Conservation (phyloP, 2,113 vertebrate genomes). For the Climacteris rufus region DNA sequence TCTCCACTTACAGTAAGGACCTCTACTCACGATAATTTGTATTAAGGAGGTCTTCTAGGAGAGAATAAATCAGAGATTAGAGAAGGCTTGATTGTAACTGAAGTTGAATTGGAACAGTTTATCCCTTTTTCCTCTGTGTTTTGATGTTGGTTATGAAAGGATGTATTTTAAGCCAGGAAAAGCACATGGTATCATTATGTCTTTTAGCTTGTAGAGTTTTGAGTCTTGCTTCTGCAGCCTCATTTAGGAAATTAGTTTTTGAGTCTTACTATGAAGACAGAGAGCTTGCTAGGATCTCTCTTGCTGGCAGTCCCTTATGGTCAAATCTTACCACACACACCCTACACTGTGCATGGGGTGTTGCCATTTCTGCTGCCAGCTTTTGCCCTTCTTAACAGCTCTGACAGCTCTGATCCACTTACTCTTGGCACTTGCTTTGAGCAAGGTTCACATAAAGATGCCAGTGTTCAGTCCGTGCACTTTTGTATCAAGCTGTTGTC, state of each 20-base stretch:
- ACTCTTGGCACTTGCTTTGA: slow-evolving; percentile 49
- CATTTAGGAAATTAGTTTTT: not conserved
- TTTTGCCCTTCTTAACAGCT: not conserved
- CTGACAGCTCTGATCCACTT: not conserved
- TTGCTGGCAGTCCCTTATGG: not conserved
- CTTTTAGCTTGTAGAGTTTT: not conserved
- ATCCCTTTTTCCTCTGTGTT: not conserved
- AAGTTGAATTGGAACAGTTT: not conserved
- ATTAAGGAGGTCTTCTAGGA: not conserved
- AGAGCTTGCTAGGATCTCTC: not conserved
- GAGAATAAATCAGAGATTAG: not conserved
- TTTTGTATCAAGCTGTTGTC: slow-evolving; percentile 45
- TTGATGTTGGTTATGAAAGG: not conserved
- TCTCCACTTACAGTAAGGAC: not conserved
- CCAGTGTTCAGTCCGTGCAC: not conserved
- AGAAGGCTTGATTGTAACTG: not conserved
- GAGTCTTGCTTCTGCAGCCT: not conserved
- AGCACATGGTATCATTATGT: not conserved
- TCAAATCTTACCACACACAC: not conserved
- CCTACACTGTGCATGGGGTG: not conserved
- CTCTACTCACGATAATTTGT: not conserved
- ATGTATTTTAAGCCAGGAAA: not conserved
- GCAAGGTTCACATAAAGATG: slow-evolving; percentile 60
- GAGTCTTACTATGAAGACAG: not conserved
- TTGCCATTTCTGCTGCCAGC: not conserved